Conservation (phyloP, 2,113 vertebrate genomes). For the Ariopsis seemanni region DNA sequence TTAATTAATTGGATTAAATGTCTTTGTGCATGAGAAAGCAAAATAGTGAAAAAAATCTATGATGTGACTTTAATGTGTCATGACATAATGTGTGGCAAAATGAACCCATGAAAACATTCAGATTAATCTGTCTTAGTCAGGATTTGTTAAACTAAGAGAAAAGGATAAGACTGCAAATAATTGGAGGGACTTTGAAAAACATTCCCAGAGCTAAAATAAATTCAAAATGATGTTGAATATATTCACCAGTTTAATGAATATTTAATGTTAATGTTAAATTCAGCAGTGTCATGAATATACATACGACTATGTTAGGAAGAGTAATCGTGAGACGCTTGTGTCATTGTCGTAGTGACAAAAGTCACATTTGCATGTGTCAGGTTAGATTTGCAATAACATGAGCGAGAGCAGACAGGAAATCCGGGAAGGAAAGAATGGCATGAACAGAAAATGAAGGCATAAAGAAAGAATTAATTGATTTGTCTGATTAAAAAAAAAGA, state of each 20-base stretch:
- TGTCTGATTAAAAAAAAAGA: slow-evolving; percentile 46
- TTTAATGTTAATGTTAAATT: not conserved
- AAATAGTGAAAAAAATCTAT: not conserved
- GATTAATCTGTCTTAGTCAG: not conserved
- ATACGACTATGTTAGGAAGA: not conserved
- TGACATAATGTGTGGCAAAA: slow-evolving; percentile 13
- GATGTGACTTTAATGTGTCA: slow-evolving; percentile 11
- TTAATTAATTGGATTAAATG: slow-evolving; percentile 23
- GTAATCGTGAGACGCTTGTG: not conserved
- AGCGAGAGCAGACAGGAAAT: slow-evolving; percentile 51
- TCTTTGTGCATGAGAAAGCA: slow-evolving; percentile 11
- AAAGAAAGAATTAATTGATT: slow-evolving; percentile 63
- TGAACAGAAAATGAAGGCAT: slow-evolving; percentile 57
- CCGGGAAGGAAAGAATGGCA: slow-evolving; percentile 43
- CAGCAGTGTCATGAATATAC: not conserved
- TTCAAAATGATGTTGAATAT: not conserved
- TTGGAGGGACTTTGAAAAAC: not conserved
- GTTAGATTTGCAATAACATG: slow-evolving; percentile 41
- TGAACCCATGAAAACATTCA: not conserved
- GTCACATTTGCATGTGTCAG: slow-evolving; percentile 44
- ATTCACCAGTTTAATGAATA: not conserved
- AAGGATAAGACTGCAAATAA: not conserved
- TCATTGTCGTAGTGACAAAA: slow-evolving; percentile 41
- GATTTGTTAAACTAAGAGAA: not conserved
- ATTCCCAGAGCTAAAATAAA: not conserved